Conservation (phyloP, 2,113 vertebrate genomes). For the Eulemur rufifrons region DNA sequence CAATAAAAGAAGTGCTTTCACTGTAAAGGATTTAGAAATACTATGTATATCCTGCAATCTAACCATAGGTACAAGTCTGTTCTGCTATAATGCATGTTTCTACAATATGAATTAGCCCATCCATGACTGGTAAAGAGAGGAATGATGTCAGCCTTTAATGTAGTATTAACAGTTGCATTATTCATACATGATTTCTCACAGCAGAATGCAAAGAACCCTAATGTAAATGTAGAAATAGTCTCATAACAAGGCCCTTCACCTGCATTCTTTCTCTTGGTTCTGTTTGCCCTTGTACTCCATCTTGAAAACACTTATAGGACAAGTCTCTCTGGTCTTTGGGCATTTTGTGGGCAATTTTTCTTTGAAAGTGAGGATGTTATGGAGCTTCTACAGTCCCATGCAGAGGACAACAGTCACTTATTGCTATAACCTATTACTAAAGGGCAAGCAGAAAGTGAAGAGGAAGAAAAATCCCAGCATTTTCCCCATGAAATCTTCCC, state of each 20-base stretch:
- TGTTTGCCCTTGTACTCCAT: neutral
- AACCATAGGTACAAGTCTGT: neutral
- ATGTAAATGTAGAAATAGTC: neutral
- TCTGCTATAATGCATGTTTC: neutral
- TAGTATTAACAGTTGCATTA: neutral
- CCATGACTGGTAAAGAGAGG: neutral
- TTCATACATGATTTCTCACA: neutral
- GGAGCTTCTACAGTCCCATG: neutral
- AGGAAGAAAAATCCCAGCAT: neutral
- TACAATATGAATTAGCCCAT: neutral
- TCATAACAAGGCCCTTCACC: neutral
- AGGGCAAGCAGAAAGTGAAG: neutral
- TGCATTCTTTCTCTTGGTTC: neutral
- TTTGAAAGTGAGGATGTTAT: neutral
- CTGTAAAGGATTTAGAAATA: neutral
- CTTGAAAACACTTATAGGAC: neutral
- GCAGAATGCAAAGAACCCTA: neutral
- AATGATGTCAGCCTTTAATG: neutral
- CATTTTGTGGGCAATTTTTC: neutral
- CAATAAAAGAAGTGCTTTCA: neutral
- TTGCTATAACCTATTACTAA: conserved; percentile 56
- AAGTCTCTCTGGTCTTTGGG: neutral
- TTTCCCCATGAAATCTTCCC: neutral
- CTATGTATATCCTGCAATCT: neutral
- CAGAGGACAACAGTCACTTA: neutral